Evolutionary conservation across 2,797 vertebrate genomes (phyloP).

Genomic region (Anguilla megastoma): DNA sequence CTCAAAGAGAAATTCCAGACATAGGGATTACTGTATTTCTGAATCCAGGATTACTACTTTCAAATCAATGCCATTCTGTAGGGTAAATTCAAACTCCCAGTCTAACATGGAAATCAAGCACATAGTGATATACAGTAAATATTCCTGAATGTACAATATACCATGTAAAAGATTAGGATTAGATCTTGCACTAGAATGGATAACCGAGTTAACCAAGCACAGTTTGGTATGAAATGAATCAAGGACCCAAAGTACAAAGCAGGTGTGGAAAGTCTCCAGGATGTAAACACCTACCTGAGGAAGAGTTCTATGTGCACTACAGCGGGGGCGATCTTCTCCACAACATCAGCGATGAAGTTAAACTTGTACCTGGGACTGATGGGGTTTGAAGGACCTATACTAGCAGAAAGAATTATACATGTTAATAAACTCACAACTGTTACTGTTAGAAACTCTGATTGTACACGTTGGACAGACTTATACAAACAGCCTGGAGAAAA

Average conservation of each 20-base stretch:
- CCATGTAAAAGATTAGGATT: not conserved
- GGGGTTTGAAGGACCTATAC: slow-evolving; percentile 81
- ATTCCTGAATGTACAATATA: not conserved
- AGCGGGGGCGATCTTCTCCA: slow-evolving; percentile 89
- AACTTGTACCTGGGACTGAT: slow-evolving; percentile 87
- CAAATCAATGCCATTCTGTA: not conserved
- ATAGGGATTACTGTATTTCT: not conserved
- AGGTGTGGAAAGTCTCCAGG: not conserved
- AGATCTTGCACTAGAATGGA: not conserved
- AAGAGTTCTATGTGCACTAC: slow-evolving; percentile 91
- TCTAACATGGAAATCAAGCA: not conserved
- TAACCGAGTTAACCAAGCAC: not conserved
- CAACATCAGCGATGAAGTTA: slow-evolving; percentile 92
- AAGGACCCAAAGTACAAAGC: not conserved
- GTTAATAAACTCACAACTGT: slow-evolving; percentile 49
- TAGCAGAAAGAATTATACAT: slow-evolving; percentile 77
- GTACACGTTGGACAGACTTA: not conserved
- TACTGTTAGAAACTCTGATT: not conserved
- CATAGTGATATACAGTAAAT: not conserved
- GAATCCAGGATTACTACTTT: not conserved
- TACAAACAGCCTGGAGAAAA: not conserved
- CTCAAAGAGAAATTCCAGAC: not conserved
- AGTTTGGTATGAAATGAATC: not conserved
- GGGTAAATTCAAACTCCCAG: not conserved
- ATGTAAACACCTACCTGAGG: slow-evolving; percentile 75